Base-by-base conservation (phyloP, 2,888 invertebrate genomes). In the Pseudoips prasinana region DNA sequence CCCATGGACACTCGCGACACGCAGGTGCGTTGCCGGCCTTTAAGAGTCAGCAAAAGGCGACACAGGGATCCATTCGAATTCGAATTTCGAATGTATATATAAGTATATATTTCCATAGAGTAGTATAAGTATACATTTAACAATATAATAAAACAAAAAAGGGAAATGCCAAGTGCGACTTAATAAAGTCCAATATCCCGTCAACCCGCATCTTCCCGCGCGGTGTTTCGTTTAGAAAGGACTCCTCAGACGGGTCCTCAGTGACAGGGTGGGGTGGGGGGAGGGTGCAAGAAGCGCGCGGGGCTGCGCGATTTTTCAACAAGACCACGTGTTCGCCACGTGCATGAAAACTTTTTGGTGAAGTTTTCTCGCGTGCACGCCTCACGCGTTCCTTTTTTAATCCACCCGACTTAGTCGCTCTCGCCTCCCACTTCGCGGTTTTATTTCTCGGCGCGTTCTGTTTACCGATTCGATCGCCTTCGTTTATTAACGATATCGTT, bases 301-400 rank as follows among this genome's bases (percentile, higher is more conserved):
- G 76, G 60, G 69, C 72, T 74, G 80, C 74, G 81, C 81, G 73
- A 81, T 84, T 86, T 85, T 87, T 87, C 77, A 71, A 73, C 76
- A 78, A 83, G 81, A 82, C 81, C 87, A 86, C 86, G 87, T 87
- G 87, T 69, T 71, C 50, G 64, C 61, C 85, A 83, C 82, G 83
- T 87, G 87, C 73, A 71, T 74, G 64, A 47, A 73, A 80, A 82
- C 73, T 77, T 84, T 82, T 74, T 61, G 57, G 42, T 38, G 46
- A 77, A 77, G 68, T 77, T 83, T 78, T 73, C 72, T 60, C 59
- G 53, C 51, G 40, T 51, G 47, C 41, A 28, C 37, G 37, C 40
- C 33, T 36, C 43, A 31, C 54, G 42, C 48, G 50, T 47, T 50
- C 49, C 40, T 51, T 54, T 54, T 53, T 38, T 22, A 18, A 29